A percentile compares a stretch with the other conserved stretches of the same genome.
phyloP scores from a whole-genome alignment of 2,888 invertebrate genomes.

The Hydraecia micacea region DNA sequence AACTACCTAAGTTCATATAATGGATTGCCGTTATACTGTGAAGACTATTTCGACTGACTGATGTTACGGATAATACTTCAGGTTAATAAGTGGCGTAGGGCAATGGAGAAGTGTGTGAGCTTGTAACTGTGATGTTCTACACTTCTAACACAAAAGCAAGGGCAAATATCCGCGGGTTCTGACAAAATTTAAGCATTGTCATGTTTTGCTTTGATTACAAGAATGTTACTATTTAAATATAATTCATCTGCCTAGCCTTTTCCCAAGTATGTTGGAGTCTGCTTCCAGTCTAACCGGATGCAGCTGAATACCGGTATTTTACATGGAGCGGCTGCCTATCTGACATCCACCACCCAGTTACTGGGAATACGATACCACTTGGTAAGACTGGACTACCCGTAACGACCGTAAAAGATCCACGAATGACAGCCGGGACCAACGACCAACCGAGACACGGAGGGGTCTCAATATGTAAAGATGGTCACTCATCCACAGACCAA shows the following conservation, averaged over 20 bases:
- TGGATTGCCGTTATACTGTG: not conserved
- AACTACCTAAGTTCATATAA: slow-evolving; percentile 13
- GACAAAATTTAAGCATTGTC: not conserved
- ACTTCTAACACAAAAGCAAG: not conserved
- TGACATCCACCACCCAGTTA: not conserved
- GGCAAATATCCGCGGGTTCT: not conserved
- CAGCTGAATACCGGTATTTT: not conserved
- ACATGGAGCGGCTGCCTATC: not conserved
- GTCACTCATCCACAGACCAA: too few species aligned
- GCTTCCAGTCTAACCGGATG: not conserved
- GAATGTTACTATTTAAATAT: not conserved
- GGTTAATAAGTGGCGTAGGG: not conserved
- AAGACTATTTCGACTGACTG: not conserved
- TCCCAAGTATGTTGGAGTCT: not conserved
- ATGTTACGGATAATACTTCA: not conserved
- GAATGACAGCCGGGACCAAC: not conserved
- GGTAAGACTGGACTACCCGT: not conserved
- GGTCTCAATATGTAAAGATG: too few species aligned
- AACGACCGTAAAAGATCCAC: too few species aligned
- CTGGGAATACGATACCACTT: not conserved
- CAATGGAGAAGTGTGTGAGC: not conserved
- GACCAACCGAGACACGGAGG: too few species aligned
- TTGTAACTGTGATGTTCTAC: not conserved
- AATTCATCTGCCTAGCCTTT: not conserved
- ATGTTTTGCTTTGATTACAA: not conserved